Evolutionary conservation across 2,888 invertebrate genomes (phyloP).

Genomic region (Heliconius cydno): DNA sequence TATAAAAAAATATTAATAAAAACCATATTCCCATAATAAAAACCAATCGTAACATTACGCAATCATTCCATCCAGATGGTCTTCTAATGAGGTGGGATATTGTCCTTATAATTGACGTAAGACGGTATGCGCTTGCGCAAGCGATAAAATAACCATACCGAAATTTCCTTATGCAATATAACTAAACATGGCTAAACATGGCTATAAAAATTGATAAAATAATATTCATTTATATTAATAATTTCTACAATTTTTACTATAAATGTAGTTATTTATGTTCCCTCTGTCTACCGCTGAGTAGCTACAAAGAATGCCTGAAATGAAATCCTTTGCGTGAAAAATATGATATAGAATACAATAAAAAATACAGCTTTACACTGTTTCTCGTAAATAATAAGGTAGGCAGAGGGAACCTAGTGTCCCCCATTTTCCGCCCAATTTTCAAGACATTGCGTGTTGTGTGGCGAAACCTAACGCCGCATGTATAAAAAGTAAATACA

Average conservation of each 20-base stretch:
- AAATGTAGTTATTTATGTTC: neutral
- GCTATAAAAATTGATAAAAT: neutral
- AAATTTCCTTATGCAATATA: conserved; percentile 4
- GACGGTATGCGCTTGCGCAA: conserved; percentile 26
- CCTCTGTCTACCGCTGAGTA: too few species aligned
- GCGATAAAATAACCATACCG: neutral
- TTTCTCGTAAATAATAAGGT: too few species aligned
- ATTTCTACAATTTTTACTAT: neutral
- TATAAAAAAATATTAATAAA: neutral
- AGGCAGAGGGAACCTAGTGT: too few species aligned
- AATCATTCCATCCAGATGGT: conserved; percentile 11
- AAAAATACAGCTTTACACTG: too few species aligned
- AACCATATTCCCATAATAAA: neutral
- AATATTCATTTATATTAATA: neutral
- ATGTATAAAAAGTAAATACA: too few species aligned
- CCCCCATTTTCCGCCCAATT: too few species aligned
- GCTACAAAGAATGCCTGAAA: too few species aligned
- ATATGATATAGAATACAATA: too few species aligned
- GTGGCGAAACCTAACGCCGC: too few species aligned
- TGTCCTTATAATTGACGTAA: conserved; percentile 24
- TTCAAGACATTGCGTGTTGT: too few species aligned
- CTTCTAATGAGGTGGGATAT: conserved; percentile 6
- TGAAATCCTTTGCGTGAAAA: too few species aligned
- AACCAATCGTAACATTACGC: neutral
- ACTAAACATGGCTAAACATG: neutral